Base-by-base conservation (phyloP, 2,888 invertebrate genomes). In the Rambutsinella grinnellia region DNA sequence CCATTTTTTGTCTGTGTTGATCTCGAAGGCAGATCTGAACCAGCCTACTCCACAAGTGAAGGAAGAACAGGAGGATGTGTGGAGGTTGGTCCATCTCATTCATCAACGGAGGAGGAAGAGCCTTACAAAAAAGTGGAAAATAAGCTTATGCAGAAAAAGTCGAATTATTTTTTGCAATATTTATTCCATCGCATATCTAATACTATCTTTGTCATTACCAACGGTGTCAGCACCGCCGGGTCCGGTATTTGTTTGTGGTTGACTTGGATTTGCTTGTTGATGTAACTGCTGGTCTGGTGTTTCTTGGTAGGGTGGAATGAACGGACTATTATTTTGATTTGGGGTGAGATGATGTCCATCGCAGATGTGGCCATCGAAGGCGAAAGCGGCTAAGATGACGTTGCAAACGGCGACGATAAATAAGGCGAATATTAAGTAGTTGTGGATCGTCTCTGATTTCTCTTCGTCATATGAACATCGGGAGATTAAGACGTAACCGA, bases 331-430 rank as follows among this genome's bases (percentile, higher is more conserved):
- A 13, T 53, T 17, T 66, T 65, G 1, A 62, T 46, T 24, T 60
- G n/a, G n/a, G n/a, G n/a, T n/a, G n/a, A n/a, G n/a, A n/a, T n/a
- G n/a, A n/a, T n/a, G n/a, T n/a, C n/a, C 70, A 49, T 78, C 82
- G 60, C 83, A 83, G 8, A 82, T 70, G 56, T 82, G 81, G 60
- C 80, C 82, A 57, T 84, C 83, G 27, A 82, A 67, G 0, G 82
- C 81, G 78, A 84, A 82, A 6, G 82, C 81, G 36, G 82, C 79
- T 10, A 84, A 78, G 46, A 82, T 69, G 8, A 82, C 81, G 70
- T 82, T 82, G 1, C 77, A 76, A 17, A 79, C 71, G 0, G 82
- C 81, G 8, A 84, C 81, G 36, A 82, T 57, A 68, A 82, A 82
- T 2, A 82, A 76, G 23, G 81, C 81, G 70, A 82, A 81, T 46